Evolutionary conservation across 2,113 vertebrate genomes (phyloP).

Genomic region (Stercorarius parasiticus): DNA sequence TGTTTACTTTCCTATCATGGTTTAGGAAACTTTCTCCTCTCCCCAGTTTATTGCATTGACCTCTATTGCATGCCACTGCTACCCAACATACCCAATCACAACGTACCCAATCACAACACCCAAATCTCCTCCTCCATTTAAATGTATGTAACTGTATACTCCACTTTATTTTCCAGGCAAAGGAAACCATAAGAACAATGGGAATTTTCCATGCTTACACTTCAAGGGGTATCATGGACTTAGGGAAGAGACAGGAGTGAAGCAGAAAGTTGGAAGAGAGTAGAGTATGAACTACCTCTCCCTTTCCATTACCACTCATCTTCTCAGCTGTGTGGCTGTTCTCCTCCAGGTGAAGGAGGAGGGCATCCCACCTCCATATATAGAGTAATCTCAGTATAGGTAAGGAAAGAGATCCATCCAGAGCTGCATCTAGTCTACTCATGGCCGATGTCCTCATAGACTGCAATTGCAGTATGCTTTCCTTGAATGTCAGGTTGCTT

Average conservation of each 20-base stretch:
- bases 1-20: background rate
- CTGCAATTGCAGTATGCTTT: background rate
- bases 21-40: background rate
- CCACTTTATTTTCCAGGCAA: background rate
- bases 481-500: background rate
- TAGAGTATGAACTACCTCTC: background rate
- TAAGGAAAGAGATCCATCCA: background rate
- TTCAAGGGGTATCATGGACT: background rate
- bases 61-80: rapidly evolving
- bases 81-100: background rate
- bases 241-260: background rate
- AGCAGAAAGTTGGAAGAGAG: background rate
- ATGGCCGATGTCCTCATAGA: background rate
- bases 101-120: background rate
- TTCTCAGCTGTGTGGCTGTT: background rate
- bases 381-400: background rate
- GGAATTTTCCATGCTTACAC: background rate
- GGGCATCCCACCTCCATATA: no score
- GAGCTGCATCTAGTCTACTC: background rate
- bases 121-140: background rate
- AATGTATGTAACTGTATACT: background rate
- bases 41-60: background rate
- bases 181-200: background rate
- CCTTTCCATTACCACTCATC: background rate
- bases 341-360: background rate